These are phyloP conservation scores for Cathartes aura DNA, from an alignment of 2,113 vertebrate genomes.

Conservation along the genomic window DNA sequence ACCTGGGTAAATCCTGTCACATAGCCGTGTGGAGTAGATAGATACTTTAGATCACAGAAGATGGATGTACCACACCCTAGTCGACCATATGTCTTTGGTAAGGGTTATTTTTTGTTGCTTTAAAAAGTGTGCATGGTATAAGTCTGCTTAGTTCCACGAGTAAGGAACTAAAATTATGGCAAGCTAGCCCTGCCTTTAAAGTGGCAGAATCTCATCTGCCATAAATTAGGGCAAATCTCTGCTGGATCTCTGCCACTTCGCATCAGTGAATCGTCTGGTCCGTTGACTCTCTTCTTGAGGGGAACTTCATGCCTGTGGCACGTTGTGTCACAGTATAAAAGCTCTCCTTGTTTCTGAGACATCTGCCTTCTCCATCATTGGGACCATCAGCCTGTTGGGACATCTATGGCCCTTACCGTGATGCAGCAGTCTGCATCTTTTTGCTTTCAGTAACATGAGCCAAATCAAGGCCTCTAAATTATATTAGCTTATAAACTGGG, in stretches of 20 bases:
- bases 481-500: neutral
- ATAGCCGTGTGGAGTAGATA: neutral
- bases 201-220: neutral
- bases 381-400: neutral
- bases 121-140: neutral
- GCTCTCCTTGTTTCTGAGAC: neutral
- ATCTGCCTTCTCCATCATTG: neutral
- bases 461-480: neutral
- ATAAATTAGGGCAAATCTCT: neutral
- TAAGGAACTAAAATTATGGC: neutral
- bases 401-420: neutral
- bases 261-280: neutral
- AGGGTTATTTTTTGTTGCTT: neutral
- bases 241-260: neutral
- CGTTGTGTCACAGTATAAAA: neutral
- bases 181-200: neutral
- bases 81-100: neutral
- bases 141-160: neutral
- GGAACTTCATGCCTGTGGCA: neutral
- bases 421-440: neutral
- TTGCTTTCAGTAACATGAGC: neutral
- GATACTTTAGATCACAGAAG: neutral
- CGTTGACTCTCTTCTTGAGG: neutral
- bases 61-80: neutral
- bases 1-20: neutral